Conservation (phyloP, 2,888 invertebrate species). For the Nyleta sp. region DNA sequence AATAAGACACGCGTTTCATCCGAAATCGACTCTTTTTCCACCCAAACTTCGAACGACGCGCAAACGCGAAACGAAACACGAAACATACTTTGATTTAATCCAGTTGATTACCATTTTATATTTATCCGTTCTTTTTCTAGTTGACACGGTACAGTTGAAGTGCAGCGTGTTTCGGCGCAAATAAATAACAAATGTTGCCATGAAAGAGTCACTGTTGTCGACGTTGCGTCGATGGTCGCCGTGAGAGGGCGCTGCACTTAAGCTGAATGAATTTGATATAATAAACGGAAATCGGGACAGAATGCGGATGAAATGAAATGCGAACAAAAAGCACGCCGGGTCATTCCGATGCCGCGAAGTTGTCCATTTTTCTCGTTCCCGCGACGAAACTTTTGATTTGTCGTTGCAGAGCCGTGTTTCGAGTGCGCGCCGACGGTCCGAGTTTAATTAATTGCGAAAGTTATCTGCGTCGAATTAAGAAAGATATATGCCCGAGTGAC, state of each 20-base stretch:
- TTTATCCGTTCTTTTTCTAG: background rate
- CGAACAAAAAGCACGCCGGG: constrained; percentile 40
- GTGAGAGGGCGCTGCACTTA: constrained; percentile 46
- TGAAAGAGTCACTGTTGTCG: constrained; percentile 14
- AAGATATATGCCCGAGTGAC: constrained; percentile 18
- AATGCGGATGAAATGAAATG: constrained; percentile 42
- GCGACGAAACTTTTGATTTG: constrained; percentile 27
- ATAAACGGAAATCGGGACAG: constrained; percentile 33
- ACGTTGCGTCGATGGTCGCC: too few relatives aligned
- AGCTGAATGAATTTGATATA: constrained; percentile 40
- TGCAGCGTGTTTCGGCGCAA: constrained; percentile 6
- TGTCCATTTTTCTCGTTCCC: constrained; percentile 27
- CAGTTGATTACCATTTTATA: constrained; percentile 3
- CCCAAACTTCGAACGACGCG: background rate
- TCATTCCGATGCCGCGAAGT: constrained; percentile 41
- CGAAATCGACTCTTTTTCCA: constrained; percentile 2
- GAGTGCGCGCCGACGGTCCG: background rate
- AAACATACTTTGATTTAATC: background rate
- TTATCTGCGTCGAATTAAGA: constrained; percentile 27
- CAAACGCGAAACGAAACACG: background rate
- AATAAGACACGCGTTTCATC: constrained; percentile 22
- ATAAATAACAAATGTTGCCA: background rate
- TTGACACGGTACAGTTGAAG: constrained; percentile 21
- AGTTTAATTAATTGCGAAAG: constrained; percentile 21
- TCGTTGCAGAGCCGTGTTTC: constrained; percentile 23